phyloP scores from a whole-genome alignment of 2,113 vertebrate genomes.

The Anolis carolinensis region DNA sequence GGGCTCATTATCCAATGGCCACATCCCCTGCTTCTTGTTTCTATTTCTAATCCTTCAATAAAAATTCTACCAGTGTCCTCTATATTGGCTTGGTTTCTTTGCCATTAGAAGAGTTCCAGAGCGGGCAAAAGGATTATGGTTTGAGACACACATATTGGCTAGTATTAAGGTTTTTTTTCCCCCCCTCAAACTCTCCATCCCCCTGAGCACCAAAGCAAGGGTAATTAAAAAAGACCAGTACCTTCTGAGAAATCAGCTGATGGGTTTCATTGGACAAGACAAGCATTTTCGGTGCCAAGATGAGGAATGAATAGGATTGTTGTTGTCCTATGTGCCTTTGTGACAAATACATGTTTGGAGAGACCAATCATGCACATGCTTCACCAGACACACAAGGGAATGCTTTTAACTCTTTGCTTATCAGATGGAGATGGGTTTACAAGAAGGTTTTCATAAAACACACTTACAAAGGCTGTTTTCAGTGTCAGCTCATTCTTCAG shows the following conservation, averaged over 20 bases:
- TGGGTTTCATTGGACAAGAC: conserved; percentile 8
- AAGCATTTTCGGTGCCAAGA: conserved; percentile 5
- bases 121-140: background rate
- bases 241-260: background rate
- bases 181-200: background rate
- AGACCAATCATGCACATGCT: background rate
- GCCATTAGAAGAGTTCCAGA: background rate
- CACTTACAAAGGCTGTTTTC: background rate
- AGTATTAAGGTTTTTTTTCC: accelerated
- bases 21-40: background rate
- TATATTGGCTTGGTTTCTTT: background rate
- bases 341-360: conserved; percentile 2
- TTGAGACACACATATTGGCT: background rate
- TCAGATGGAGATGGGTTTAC: background rate
- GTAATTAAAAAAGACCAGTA: background rate
- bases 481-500: background rate
- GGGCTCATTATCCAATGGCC: background rate
- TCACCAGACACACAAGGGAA: background rate
- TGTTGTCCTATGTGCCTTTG: conserved; percentile 12
- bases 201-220: background rate
- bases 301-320: conserved; percentile 20
- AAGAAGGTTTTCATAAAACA: background rate
- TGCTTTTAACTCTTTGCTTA: conserved; percentile 10
- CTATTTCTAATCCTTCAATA: background rate
- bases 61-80: background rate